These are phyloP conservation scores for Catharus minimus DNA, from an alignment of 2,113 vertebrate genomes.

Conservation along the genomic window DNA sequence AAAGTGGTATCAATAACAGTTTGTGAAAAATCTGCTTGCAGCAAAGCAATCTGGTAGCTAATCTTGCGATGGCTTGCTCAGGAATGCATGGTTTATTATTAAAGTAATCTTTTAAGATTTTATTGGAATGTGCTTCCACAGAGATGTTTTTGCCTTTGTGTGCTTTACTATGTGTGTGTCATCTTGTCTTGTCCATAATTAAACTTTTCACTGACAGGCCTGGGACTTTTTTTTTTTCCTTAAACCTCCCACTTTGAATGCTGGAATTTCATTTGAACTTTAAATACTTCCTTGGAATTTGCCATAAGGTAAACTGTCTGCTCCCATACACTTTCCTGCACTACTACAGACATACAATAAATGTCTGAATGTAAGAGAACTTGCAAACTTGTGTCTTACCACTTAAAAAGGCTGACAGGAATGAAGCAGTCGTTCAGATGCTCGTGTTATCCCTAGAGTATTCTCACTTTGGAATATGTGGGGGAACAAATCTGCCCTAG, in stretches of 20 bases:
- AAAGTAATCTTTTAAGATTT: constrained; percentile 78
- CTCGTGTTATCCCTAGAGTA: background rate
- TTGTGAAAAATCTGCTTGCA: constrained; percentile 58
- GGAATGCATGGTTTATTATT: constrained; percentile 80
- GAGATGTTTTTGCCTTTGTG: constrained; percentile 40
- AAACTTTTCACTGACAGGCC: constrained; percentile 29
- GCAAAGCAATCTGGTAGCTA: constrained; percentile 65
- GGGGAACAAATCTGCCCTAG: background rate
- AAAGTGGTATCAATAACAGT: constrained; percentile 26
- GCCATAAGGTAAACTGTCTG: constrained; percentile 18
- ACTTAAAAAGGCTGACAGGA: background rate
- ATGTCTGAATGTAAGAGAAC: background rate
- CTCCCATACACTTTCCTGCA: background rate
- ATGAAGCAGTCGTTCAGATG: background rate
- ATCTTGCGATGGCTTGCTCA: constrained; percentile 74
- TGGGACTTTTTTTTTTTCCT: background rate
- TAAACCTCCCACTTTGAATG: constrained; percentile 17
- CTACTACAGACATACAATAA: background rate
- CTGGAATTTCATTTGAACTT: constrained; percentile 32
- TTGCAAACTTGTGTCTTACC: background rate
- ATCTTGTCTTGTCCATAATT: constrained; percentile 31
- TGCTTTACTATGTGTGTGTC: constrained; percentile 50
- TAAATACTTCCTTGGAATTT: constrained; percentile 31
- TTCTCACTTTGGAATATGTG: background rate
- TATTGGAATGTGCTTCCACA: constrained; percentile 74